These are phyloP conservation scores for Heterohyrax brucei DNA, from an alignment of 2,797 vertebrate species.

Conservation along the genomic window DNA sequence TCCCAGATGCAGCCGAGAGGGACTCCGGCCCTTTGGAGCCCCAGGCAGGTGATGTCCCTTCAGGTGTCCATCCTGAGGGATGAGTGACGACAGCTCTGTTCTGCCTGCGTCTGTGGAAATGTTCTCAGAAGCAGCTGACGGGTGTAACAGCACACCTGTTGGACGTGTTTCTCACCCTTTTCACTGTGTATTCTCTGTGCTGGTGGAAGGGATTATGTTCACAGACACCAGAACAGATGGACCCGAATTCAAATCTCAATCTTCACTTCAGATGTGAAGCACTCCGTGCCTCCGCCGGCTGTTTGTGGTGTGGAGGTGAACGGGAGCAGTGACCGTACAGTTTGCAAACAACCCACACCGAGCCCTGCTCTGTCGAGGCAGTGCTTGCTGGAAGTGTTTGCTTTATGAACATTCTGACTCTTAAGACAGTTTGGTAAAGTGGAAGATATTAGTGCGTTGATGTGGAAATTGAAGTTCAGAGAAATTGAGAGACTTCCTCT, in stretches of 20 bases:
- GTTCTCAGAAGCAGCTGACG: neutral
- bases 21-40: neutral
- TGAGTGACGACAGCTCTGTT: neutral
- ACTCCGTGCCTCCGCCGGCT: neutral
- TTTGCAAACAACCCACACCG: neutral
- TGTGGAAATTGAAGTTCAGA: too few relatives aligned
- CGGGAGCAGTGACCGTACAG: neutral
- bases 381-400: neutral
- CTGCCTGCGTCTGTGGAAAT: neutral
- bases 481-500: neutral
- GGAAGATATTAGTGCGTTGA: neutral
- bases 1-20: neutral
- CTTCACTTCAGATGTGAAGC: neutral
- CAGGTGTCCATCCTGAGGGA: neutral
- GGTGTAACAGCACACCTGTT: neutral
- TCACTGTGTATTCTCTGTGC: neutral
- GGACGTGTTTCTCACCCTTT: neutral
- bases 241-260: constrained; percentile 1
- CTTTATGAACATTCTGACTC: neutral
- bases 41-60: neutral
- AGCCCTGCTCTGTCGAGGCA: neutral
- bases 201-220: neutral
- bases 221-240: neutral
- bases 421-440: neutral
- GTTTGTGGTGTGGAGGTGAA: neutral